Base-by-base conservation (phyloP, 2,113 vertebrate genomes). In the Petaurus breviceps region DNA sequence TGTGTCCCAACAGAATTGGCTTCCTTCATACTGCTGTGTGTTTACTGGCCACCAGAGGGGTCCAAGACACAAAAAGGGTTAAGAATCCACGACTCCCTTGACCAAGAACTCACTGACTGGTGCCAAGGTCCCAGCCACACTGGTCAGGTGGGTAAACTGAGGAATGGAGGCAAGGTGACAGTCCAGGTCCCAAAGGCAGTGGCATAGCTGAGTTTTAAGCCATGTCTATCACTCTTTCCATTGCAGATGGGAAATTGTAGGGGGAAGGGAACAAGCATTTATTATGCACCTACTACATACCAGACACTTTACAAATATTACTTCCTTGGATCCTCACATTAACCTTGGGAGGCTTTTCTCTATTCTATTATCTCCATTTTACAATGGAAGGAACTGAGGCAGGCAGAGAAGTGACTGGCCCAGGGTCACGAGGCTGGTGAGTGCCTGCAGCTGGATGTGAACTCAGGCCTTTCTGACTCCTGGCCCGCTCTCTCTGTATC, bases 1-100 rank as follows among this genome's bases (percentile, higher is more conserved):
- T 19, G 16, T 14, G 0, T 43, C 6, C 37, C 5, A 43, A 22
- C 0, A 77, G 1, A 77, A 6, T 1, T 8, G 6, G 37, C 25
- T 22, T 77, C 57, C 31, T 68, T 14, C 0, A 10, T 12, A 14
- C 57, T 37, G 2, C 55, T 28, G 1, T 22, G 14, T n/a, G 6
- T 1, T 7, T 8, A 0, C 37, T n/a, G 37, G 43, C 68, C 43
- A 16, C 37, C 68, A n/a, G 68, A 43, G 19, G 68, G 16, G 14
- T 22, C 68, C 68, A n/a, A n/a, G 37, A 22, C 68, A n/a, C 68
- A n/a, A 37, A 14, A 37, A 14, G 14, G 8, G 57, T 37, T 6
- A 57, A 57, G 55, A 28, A 57, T 11, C 12, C 57, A 37, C 12
- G 55, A 14, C 10, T 4, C 57, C 11, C 3, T 28, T 57, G 55